Evolutionary conservation across 2,797 vertebrate species (phyloP).

Genomic region (Xiphorhynchus erythropygius): DNA sequence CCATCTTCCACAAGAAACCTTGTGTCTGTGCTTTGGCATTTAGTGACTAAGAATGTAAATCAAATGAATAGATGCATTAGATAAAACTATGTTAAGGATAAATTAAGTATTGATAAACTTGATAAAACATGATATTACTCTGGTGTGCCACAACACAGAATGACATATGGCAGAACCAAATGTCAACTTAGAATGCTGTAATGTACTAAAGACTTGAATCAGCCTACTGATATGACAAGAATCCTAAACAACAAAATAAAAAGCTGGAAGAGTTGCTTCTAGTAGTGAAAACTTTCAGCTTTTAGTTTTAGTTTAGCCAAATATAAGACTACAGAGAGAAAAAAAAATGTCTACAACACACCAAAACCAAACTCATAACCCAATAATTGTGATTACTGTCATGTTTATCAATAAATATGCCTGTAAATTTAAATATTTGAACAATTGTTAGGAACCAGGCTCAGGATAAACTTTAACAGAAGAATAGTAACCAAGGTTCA

Average conservation of each 20-base stretch:
- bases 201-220: not conserved
- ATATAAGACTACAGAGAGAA: not conserved
- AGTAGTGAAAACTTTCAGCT: not conserved
- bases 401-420: not conserved
- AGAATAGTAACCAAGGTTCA: not conserved
- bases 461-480: not conserved
- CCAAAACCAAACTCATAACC: not conserved
- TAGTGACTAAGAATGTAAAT: not conserved
- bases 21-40: not conserved
- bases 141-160: not conserved
- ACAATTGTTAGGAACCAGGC: not conserved
- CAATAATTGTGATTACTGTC: not conserved
- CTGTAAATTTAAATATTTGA: not conserved
- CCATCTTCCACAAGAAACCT: not conserved
- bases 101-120: constrained; percentile 36
- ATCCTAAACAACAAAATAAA: not conserved
- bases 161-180: constrained; percentile 25
- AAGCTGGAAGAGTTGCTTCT: not conserved
- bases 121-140: not conserved
- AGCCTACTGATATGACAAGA: not conserved
- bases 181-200: not conserved
- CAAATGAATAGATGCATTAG: not conserved
- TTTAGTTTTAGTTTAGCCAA: not conserved
- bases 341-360: accelerated
- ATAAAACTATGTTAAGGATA: constrained; percentile 7